Base-by-base conservation (phyloP, 2,888 invertebrate genomes). In the Erynnis tages region DNA sequence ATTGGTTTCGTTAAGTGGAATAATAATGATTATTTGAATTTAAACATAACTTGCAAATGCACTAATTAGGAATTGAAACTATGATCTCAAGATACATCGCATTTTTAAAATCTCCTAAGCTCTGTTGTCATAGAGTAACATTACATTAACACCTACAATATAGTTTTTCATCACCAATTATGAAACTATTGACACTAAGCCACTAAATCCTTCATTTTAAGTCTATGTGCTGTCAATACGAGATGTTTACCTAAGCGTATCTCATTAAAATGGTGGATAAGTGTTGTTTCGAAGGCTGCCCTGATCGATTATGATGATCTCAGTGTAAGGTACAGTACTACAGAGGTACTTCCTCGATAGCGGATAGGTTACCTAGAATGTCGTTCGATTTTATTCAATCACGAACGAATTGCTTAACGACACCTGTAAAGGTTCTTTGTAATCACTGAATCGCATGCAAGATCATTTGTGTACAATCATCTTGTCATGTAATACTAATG, bases 251-350 rank as follows among this genome's bases (percentile, higher is more conserved):
- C 37, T 57, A 59, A 59, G 55, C 53, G 56, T 57, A 57, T 56
- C 58, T 60, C 60, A 63, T 65, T 65, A 57, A 57, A 61, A 62
- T 65, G 57, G 57, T 57, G 53, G 60, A 60, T 53, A 53, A 54
- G 59, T 60, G 47, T 32, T 53, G 54, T 55, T 55, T 44, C 54
- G 63, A 65, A 66, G 65, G 65, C 55, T 65, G 59, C 54, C 53
- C 47, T 48, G 60, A 61, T 60, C 56, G 60, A 62, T 64, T 59
- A 62, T 63, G 62, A 63, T 65, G 66, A 66, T 64, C 61, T 65
- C 65, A 66, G 58, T 62, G 48, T 53, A 41, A 34, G 49, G 32
- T 37, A 48, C 46, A 55, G 23, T 16, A 2, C 8, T n/a, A 2
- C 6, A 14, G 16, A 38, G 30, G 19, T 14, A 50, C 50, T 50